A percentile compares a stretch with the other conserved stretches of the same genome.
Conservation (phyloP, 1,140 invertebrate species). For the Scylla paramamosain region DNA sequence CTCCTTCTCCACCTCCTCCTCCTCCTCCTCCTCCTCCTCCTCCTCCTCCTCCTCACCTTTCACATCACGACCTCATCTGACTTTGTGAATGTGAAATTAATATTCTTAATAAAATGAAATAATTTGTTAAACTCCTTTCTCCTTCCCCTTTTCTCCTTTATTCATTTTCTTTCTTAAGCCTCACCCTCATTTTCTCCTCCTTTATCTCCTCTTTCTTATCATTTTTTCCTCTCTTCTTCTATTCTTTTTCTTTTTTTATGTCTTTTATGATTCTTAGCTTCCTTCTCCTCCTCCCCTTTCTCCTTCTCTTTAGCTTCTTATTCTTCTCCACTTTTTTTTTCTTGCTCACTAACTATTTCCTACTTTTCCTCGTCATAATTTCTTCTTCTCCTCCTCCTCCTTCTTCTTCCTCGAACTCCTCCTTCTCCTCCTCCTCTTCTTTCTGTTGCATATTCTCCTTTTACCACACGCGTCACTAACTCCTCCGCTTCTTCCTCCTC, state of each 20-base stretch:
- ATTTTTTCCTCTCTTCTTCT: background rate
- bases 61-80: background rate
- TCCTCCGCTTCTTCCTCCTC: no score
- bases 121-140: no score
- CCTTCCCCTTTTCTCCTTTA: background rate
- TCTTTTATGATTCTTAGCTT: background rate
- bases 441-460: no score
- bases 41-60: constrained; percentile 12
- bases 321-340: background rate
- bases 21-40: background rate
- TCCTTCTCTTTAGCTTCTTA: background rate
- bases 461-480: no score
- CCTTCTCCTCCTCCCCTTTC: background rate
- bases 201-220: background rate
- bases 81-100: background rate
- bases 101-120: no score
- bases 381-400: no score
- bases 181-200: background rate
- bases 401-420: background rate
- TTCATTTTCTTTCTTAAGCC: background rate
- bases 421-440: background rate
- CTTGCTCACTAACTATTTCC: no score
- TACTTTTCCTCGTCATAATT: no score
- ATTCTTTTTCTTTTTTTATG: background rate
- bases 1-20: background rate